Evolutionary conservation across 23 tunicate genomes (phyloP).

Genomic region (Halocynthia aurantium): DNA sequence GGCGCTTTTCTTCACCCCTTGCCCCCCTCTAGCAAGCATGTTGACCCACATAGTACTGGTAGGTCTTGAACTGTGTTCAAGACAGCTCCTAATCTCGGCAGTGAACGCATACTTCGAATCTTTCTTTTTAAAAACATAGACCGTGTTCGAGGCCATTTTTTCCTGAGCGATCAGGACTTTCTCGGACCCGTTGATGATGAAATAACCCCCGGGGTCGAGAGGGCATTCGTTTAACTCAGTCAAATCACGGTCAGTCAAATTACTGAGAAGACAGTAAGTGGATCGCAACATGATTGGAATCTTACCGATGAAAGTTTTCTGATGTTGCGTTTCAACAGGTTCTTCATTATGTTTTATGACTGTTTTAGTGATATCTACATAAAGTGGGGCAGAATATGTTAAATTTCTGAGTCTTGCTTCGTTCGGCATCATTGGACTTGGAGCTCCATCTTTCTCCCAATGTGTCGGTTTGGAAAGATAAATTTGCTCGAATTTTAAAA

Average conservation of each 20-base stretch:
- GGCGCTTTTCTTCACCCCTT: conserved; percentile 98
- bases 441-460: conserved; percentile 99
- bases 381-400: conserved; percentile 97
- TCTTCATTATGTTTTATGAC: conserved; percentile 58
- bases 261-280: conserved; percentile 89
- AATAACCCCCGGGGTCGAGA: conserved; percentile 99
- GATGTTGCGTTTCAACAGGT: conserved; percentile 70
- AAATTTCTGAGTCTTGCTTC: conserved; percentile 96
- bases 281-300: conserved; percentile 99
- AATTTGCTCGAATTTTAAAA: conserved; percentile 97
- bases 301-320: conserved; percentile 93
- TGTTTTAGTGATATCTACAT: conserved; percentile 97
- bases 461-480: conserved; percentile 98
- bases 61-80: conserved; percentile 95
- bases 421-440: conserved; percentile 99
- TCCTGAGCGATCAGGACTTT: conserved; percentile 98
- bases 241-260: conserved; percentile 97
- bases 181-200: conserved; percentile 99
- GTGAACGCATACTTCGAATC: conserved; percentile 97
- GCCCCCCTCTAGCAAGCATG: conserved; percentile 91
- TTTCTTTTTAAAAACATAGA: conserved; percentile 97
- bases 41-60: conserved; percentile 99
- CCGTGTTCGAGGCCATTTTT: conserved; percentile 99
- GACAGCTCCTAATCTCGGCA: conserved; percentile 92
- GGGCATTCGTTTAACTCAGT: conserved; percentile 99